Base-by-base conservation (phyloP, 2,797 vertebrate genomes). In the Xenentodon cancila region DNA sequence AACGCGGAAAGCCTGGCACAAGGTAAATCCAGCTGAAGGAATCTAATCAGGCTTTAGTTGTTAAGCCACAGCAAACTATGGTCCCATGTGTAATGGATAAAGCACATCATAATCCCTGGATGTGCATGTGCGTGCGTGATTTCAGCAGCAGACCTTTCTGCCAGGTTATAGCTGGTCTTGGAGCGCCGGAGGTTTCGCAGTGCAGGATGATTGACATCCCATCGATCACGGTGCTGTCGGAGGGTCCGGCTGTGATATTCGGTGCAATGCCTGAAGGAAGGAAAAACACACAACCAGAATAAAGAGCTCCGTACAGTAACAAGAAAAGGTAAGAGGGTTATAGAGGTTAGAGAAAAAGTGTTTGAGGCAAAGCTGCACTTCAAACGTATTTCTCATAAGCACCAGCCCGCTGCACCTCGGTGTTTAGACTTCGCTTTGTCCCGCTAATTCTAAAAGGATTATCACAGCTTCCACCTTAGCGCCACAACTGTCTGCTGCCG, bases 171-270 rank as follows among this genome's bases (percentile, higher is more conserved):
- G 96, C 96, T 0, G 97, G 97, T 45, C 96, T 93, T 0, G 97
- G 97, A 0, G 97, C 97, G 54, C 97, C 97, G 0, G 96, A 97
- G 27, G 97, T 98, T 92, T 98, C 96, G 0, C 97, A 98, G 75
- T 95, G 95, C 79, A 99, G 93, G 51, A 98, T 93, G 53, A 97
- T 93, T 0, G 97, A 94, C 94, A 96, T 96, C 80, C 97, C 96
- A 0, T 98, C 97, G 9, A 98, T 99, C 91, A 99, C 97, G 0
- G 96, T 96, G 92, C 96, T 98, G 93, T 99, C 97, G 46, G 95
- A 93, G 34, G 97, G 97, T 12, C 96, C 97, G 55, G 94, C 94
- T 43, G 97, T 99, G 92, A 99, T 98, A 85, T 98, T 99, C 27
- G 97, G 97, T 44, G 97, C 96, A 0, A 98, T 98, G 79, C 97